Evolutionary conservation across 2,888 invertebrate species (phyloP).

Genomic region (Hedychridium roseum): DNA sequence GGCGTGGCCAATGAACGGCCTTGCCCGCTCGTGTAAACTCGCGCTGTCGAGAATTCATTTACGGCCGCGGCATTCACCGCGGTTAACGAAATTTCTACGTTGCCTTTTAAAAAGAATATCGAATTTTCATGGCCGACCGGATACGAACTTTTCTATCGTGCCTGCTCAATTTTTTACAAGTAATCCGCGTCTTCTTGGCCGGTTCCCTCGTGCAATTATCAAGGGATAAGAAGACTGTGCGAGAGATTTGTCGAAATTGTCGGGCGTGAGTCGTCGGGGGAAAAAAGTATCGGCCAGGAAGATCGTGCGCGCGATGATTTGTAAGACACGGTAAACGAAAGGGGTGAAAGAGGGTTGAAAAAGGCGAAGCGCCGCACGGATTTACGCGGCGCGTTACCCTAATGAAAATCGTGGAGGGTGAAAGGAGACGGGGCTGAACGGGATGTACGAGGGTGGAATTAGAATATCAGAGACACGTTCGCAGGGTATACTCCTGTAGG

Average conservation of each 20-base stretch:
- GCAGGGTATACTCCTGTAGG: constrained; percentile 23
- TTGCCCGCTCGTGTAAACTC: constrained; percentile 9
- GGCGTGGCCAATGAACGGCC: background rate
- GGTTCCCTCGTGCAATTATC: too few species aligned
- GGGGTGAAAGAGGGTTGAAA: constrained; percentile 9
- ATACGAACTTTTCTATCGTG: too few species aligned
- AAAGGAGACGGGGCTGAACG: constrained; percentile 23
- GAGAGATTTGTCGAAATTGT: too few species aligned
- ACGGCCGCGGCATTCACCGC: constrained; percentile 5
- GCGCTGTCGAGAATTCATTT: constrained; percentile 27
- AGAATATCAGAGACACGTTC: constrained; percentile 49
- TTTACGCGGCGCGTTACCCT: constrained; percentile 52
- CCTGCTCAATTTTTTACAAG: too few species aligned
- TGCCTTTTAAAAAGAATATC: too few species aligned
- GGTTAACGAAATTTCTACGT: constrained; percentile 15
- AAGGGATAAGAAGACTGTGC: too few species aligned
- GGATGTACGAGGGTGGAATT: constrained; percentile 45
- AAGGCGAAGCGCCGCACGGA: constrained; percentile 40
- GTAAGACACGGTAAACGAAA: constrained; percentile 24
- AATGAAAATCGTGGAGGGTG: constrained; percentile 54
- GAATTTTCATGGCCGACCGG: too few species aligned
- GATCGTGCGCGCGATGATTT: constrained; percentile 40
- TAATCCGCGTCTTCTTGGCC: too few species aligned
- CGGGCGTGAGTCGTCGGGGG: too few species aligned
- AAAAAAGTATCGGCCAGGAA: too few species aligned